phyloP scores from a whole-genome alignment of 1,140 invertebrate genomes.

The Amphibalanus amphitrite region DNA sequence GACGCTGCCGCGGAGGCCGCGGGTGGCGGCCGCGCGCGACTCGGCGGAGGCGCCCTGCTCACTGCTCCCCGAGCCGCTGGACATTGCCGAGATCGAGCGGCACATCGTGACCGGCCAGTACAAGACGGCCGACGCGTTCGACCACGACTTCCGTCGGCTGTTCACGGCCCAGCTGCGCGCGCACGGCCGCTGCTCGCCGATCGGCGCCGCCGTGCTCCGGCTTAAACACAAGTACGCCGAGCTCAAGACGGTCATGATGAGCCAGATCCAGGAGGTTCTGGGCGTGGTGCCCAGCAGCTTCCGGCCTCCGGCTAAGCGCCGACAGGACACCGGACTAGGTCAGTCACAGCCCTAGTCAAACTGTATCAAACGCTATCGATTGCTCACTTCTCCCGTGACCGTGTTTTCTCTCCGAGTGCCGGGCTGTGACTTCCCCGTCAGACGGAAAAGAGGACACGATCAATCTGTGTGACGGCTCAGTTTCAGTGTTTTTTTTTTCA shows the following conservation, averaged over 20 bases:
- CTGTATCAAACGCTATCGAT: no score
- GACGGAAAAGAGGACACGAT: no score
- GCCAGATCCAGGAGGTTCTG: conserved; percentile 17
- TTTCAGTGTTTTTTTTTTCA: no score
- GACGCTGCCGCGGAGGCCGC: no score
- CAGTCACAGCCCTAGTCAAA: no score
- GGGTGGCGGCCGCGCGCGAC: no score
- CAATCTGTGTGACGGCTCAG: no score
- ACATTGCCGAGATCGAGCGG: conserved; percentile 55
- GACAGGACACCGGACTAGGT: no score
- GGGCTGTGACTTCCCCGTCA: no score
- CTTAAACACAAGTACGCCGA: conserved; percentile 46
- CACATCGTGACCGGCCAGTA: conserved; percentile 67
- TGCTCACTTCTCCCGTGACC: no score
- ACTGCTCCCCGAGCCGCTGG: conserved; percentile 39
- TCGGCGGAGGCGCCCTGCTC: no score
- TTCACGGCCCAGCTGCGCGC: conserved; percentile 49
- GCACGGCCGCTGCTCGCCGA: conserved; percentile 49
- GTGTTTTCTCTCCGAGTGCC: no score
- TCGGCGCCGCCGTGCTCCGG: conserved; percentile 48
- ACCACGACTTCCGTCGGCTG: conserved; percentile 56
- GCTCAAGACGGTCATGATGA: conserved; percentile 19
- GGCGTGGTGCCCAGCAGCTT: conserved; percentile 14
- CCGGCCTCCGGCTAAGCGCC: not conserved
- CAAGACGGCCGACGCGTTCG: conserved; percentile 55